Percentiles rank a stretch among this genome's conserved stretches.
Evolutionary conservation across 2,797 vertebrate genomes (phyloP).

Genomic region (Paramormyrops hopkinsi): DNA sequence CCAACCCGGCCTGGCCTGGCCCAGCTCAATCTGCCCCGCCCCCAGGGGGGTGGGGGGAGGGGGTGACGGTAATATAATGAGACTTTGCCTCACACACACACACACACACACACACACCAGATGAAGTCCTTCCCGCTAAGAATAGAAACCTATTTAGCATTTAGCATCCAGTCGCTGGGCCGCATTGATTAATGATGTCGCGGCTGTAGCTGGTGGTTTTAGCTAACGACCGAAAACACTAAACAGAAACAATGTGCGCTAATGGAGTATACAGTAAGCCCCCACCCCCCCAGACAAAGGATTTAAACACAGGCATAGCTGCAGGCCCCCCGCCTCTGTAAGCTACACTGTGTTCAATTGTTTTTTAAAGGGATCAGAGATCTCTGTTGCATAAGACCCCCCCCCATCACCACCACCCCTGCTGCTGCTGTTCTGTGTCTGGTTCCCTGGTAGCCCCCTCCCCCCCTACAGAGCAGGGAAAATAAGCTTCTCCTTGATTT

Average conservation of each 20-base stretch:
- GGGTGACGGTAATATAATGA: neutral
- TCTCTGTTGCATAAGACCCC: neutral
- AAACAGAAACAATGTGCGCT: constrained; percentile 6
- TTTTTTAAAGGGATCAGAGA: neutral
- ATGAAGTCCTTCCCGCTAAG: neutral
- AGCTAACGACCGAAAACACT: neutral
- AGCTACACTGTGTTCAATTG: neutral
- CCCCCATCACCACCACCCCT: neutral
- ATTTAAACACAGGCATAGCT: neutral
- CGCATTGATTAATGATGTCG: neutral
- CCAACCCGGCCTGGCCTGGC: neutral
- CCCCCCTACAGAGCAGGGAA: neutral
- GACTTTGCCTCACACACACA: neutral
- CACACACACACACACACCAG: neutral
- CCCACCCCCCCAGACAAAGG: neutral
- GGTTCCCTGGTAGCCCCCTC: neutral
- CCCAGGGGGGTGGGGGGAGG: neutral
- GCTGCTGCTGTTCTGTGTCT: neutral
- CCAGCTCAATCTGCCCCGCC: neutral
- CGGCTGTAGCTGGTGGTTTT: neutral
- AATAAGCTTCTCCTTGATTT: neutral
- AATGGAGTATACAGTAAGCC: neutral
- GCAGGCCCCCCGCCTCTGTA: neutral
- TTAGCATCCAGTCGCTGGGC: neutral
- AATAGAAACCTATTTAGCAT: neutral